Evolutionary conservation across 1,140 invertebrate genomes (phyloP).

Genomic region (Drosophila insularis): DNA sequence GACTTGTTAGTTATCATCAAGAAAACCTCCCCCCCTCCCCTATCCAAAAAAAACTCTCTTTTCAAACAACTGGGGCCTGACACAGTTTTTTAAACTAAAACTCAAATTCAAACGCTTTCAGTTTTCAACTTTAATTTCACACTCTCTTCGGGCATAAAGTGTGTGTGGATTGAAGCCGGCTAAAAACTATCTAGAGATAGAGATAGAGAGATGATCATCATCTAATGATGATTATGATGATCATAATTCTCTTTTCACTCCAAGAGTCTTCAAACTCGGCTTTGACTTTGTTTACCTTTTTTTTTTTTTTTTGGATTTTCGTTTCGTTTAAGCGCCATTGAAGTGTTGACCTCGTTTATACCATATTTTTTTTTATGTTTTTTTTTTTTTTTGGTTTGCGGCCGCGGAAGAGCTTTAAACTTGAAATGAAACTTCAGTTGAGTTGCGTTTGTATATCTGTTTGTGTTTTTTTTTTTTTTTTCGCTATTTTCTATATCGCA

Average conservation of each 20-base stretch:
- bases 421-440: constrained; percentile 69
- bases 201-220: not conserved
- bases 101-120: constrained; percentile 46
- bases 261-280: constrained; percentile 8
- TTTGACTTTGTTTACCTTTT: constrained; percentile 52
- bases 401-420: constrained; percentile 79
- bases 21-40: too few relatives aligned
- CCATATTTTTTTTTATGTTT: constrained; percentile 31
- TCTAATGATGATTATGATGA: not conserved
- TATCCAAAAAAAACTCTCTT: constrained; percentile 28
- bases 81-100: constrained; percentile 2
- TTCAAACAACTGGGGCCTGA: not conserved
- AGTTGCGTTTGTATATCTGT: constrained; percentile 18
- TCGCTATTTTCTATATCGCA: constrained; percentile 73
- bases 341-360: constrained; percentile 78
- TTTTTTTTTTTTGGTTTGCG: constrained; percentile 44
- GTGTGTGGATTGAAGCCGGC: too few relatives aligned
- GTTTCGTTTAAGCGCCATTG: constrained; percentile 65
- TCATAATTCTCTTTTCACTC: constrained; percentile 38
- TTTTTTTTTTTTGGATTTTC: constrained; percentile 21
- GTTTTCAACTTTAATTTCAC: constrained; percentile 43
- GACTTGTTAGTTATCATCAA: constrained; percentile 20
- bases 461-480: constrained; percentile 25
- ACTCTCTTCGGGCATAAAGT: not conserved
- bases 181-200: too few relatives aligned